Percentiles rank a stretch among this genome's conserved stretches.
Conservation (phyloP, 2,113 vertebrate genomes). For the Oncorhynchus masou region DNA sequence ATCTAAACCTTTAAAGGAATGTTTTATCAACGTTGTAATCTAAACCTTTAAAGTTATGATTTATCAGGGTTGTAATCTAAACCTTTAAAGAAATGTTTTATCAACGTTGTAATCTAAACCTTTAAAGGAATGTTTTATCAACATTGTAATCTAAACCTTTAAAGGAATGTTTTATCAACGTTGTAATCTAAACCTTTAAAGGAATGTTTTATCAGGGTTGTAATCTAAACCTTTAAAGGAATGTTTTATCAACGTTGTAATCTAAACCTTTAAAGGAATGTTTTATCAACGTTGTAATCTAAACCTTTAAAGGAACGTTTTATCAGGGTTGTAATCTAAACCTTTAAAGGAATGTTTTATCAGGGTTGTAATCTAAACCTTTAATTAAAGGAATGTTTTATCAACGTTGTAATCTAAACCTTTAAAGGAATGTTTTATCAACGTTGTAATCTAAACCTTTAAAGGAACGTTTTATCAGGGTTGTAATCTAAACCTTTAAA, state of each 20-base stretch:
- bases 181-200: neutral
- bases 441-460: too few species aligned
- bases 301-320: too few species aligned
- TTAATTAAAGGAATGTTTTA: too few species aligned
- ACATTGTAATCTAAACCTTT: too few species aligned
- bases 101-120: too few species aligned
- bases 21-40: constrained; percentile 68
- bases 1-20: constrained; percentile 60
- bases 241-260: constrained; percentile 79
- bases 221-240: constrained; percentile 51
- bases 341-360: too few species aligned
- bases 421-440: too few species aligned
- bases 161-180: constrained; percentile 52
- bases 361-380: too few species aligned
- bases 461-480: too few species aligned
- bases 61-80: constrained; percentile 74
- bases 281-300: constrained; percentile 23
- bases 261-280: constrained; percentile 63
- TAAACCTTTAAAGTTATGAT: constrained; percentile 72
- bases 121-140: too few species aligned
- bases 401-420: too few species aligned
- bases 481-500: constrained; percentile 69
- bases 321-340: too few species aligned
- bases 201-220: constrained; percentile 78
- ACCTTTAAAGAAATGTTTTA: constrained; percentile 61